Percentiles rank a stretch among this genome's conserved stretches.
Evolutionary conservation across 2,888 invertebrate genomes (phyloP).

Genomic region (Matsumyia berberina): DNA sequence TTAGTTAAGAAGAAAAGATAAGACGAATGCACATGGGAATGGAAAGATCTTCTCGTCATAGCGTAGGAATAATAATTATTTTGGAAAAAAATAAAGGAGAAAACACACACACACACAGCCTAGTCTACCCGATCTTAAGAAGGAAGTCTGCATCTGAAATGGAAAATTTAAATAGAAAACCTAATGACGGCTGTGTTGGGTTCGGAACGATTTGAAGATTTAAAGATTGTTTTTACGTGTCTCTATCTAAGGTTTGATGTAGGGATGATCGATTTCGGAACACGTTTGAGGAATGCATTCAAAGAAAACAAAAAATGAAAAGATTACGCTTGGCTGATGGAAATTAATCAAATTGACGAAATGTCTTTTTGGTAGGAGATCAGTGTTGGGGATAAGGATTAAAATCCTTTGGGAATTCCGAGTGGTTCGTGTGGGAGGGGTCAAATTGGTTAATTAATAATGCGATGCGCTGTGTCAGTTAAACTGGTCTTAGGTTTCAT

Average conservation of each 20-base stretch:
- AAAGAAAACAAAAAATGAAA: slow-evolving; percentile 41
- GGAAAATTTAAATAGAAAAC: slow-evolving; percentile 63
- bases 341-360: slow-evolving; percentile 69
- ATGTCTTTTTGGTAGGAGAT: slow-evolving; percentile 29
- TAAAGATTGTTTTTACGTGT: slow-evolving; percentile 58
- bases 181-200: slow-evolving; percentile 42
- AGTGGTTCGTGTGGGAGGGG: neutral
- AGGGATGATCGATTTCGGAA: slow-evolving; percentile 73
- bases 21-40: slow-evolving; percentile 64
- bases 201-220: slow-evolving; percentile 48
- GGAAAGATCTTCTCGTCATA: slow-evolving; percentile 54
- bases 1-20: slow-evolving; percentile 72
- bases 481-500: too few species aligned
- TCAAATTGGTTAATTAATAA: slow-evolving; percentile 42
- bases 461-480: too few species aligned
- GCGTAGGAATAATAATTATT: slow-evolving; percentile 41
- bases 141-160: slow-evolving; percentile 67
- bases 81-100: slow-evolving; percentile 25
- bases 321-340: slow-evolving; percentile 44
- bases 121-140: slow-evolving; percentile 52
- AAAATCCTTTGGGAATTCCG: slow-evolving; percentile 48
- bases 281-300: slow-evolving; percentile 57
- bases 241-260: slow-evolving; percentile 53
- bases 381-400: slow-evolving; percentile 35
- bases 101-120: slow-evolving; percentile 27